Evolutionary conservation across 2,888 invertebrate genomes (phyloP).

Genomic region (Vannuccia rotundouncinata): DNA sequence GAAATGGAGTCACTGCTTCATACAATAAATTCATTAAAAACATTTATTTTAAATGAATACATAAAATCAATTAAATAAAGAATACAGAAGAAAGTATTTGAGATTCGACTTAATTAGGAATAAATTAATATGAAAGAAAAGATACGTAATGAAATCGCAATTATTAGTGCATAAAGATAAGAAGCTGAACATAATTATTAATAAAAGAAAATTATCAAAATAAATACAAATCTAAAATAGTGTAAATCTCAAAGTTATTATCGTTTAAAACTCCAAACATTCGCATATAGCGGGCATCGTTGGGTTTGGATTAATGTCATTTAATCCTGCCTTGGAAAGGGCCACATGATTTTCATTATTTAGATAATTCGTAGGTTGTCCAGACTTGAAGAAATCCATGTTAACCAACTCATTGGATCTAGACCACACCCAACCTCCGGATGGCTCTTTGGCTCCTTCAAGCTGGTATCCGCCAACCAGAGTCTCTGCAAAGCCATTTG

Average conservation of each 20-base stretch:
- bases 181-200: no score
- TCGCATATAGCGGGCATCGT: background rate
- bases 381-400: background rate
- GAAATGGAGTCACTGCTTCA: no score
- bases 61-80: no score
- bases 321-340: background rate
- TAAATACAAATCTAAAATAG: no score
- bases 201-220: background rate
- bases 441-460: background rate
- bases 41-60: no score
- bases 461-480: background rate
- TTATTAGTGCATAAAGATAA: no score
- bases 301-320: background rate
- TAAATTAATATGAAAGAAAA: no score
- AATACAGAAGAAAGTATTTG: no score
- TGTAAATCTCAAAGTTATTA: background rate
- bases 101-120: no score
- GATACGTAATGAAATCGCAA: no score
- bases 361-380: background rate
- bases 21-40: no score
- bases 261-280: background rate
- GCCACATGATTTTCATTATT: background rate
- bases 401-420: background rate
- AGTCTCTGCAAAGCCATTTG: background rate
- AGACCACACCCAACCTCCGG: background rate